Base-by-base conservation (phyloP, 2,113 vertebrate species). In the Cyrtonyx montezumae region DNA sequence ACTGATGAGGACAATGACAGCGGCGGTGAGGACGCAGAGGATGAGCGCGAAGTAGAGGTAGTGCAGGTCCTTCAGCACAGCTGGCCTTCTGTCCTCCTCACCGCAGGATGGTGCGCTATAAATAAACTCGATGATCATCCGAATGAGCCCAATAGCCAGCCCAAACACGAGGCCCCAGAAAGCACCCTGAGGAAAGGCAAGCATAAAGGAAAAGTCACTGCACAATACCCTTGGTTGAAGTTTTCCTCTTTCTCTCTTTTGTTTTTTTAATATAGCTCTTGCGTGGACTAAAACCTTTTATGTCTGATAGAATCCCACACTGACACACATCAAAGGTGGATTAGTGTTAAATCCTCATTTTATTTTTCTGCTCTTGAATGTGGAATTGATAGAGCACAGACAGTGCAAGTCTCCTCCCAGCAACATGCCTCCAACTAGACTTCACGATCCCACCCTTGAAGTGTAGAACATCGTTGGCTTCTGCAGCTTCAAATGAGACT, bases 11-110 rank as follows among this genome's bases (percentile, higher is more conserved):
- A 96, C 7, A 5, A 98, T 99, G 91, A 98, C 69, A 2, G 98
- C 19, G 2, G 94, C 94, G 2, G 98, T 98, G 82, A 99, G 78
- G 71, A 48, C 97, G 11, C 98, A 98, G 62, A 99, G 98, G 51
- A 99, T 97, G 42, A 99, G 97, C 6, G 99, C 99, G 22, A 99
- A 99, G 97, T 99, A 99, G 68, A 99, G 98, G 95, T 99, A 99
- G 94, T 99, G 99, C 62, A 99, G 91, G 7, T 99, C 88, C 91
- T 97, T 98, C 40, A 99, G 84, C 49, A 99, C 13, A 1, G 97
- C 84, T 1, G 99, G 99, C 16, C 99, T 98, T 5, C 1, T 68
- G 96, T 99, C 99, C 62, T 88, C 89, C 91, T 99, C 96, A 12
- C 99, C 99, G 14, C 99, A 99, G 22, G 98, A 96, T 0, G 99